Evolutionary conservation across 1,140 invertebrate genomes (phyloP), one percentile per base, ranked within the genome.

Genomic region (Drosophila arawakana): DNA sequence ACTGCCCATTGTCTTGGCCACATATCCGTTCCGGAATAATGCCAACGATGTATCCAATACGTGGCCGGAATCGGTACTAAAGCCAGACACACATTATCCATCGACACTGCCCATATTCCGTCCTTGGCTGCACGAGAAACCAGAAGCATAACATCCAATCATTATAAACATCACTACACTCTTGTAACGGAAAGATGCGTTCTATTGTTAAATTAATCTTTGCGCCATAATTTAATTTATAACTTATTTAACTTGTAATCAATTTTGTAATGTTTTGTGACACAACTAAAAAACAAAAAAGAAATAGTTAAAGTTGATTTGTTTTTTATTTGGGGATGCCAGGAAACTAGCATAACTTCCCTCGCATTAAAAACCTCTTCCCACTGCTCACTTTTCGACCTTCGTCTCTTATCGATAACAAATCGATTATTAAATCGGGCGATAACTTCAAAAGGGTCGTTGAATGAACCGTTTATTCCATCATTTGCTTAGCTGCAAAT

Each of bases 21-120:
- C 97, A n/a, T 98, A 98, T 93, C 97, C 97, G 1, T 94, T 98
- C 81, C 94, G 96, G 59, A 93, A 93, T 13, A 90, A 91, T 21
- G 93, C 93, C 62, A 94, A 95, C 72, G 95, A 95, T 66, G 94
- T 94, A 15, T 92, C 93, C 13, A 85, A 88, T 10, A 94, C 94
- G 34, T 95, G 94, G 61, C 94, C 94, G 7, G 94, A 94, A 8
- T 94, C 94, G 13, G 90, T 92, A 74, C 91, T 93, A 44, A 97
- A 96, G 92, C 94, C 94, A 76, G 96, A 96, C 54, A 96, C 97
- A 9, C 96, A 97, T 35, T 98, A 98, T 93, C 97, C 97, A 25
- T 96, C 96, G 47, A 97, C 96, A n/a, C 93, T 98, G 83, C 97
- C 97, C n/a, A 96, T 98, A 78, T 97, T 97, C 91, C 94, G 97